These are phyloP conservation scores for Smithornis capensis DNA, from an alignment of 2,113 vertebrate species.

Conservation along the genomic window DNA sequence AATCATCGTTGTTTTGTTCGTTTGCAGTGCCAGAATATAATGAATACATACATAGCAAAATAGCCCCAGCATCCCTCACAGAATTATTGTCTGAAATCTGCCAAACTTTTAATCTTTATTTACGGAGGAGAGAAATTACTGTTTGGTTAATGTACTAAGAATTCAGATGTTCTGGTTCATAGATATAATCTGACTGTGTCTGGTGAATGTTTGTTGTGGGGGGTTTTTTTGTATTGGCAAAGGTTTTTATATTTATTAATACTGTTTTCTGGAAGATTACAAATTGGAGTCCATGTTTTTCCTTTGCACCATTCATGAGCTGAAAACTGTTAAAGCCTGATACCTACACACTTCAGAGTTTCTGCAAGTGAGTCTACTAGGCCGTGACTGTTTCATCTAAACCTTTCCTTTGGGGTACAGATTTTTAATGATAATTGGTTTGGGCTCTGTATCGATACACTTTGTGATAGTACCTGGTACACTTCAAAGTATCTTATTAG, in stretches of 20 bases:
- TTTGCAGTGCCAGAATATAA: not conserved
- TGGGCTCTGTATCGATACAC: not conserved
- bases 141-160: not conserved
- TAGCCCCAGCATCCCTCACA: not conserved
- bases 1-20: not conserved
- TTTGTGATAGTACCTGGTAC: not conserved
- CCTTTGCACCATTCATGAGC: not conserved
- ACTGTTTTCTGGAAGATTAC: not conserved
- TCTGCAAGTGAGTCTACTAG: not conserved
- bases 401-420: not conserved
- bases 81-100: not conserved
- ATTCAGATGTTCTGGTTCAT: not conserved
- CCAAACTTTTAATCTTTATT: not conserved
- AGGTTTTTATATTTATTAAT: not conserved
- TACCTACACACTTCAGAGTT: not conserved
- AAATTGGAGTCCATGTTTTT: not conserved
- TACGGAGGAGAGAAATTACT: not conserved
- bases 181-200: not conserved
- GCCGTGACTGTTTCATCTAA: not conserved
- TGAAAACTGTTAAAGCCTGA: not conserved
- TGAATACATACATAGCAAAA: not conserved
- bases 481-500: not conserved
- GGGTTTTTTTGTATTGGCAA: not conserved
- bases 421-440: not conserved
- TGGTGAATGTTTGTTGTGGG: not conserved